Base-by-base conservation (phyloP, 2,113 vertebrate species). In the Guaruba guarouba region DNA sequence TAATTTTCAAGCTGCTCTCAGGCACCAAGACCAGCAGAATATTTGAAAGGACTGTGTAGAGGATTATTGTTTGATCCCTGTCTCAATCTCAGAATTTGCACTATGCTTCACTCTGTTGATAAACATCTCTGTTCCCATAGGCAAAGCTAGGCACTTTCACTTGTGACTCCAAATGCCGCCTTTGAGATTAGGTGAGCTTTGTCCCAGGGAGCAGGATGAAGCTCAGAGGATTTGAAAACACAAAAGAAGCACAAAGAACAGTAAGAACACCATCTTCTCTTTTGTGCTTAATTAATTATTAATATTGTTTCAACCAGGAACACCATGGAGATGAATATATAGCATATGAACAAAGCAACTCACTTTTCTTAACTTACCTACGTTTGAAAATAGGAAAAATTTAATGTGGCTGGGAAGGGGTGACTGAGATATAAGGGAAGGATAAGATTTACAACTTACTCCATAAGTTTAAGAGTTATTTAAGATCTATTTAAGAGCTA, bases 71-170 rank as follows among this genome's bases (percentile, higher is more conserved):
- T 82, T 94, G 80, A 95, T 96, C 82, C 64, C 10, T 1, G 4
- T 77, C 90, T 92, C 81, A 90, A 90, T 71, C 51, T 83, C 64
- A 59, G 74, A 79, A 78, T 93, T 90, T 89, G 23, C 49, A 63
- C 75, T 68, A 2, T 33, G 51, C 46, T 88, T 74, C 54, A 24
- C 16, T 62, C 27, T 82, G 31, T 31, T 89, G 70, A 81, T 49
- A 86, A 94, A 67, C 13, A 64, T 86, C 41, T 90, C 63, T 51
- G 33, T 33, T 67, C 25, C 61, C 52, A 24, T 1, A 51, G 31
- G 24, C 54, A 87, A 85, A 84, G 35, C n/a, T 14, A 29, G 20
- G 13, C 11, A 44, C 35, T 73, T 83, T 85, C 25, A 48, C 62
- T 86, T 63, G 10, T 0, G 5, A 57, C 35, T 84, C 62, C 77